Evolutionary conservation across 2,888 invertebrate species (phyloP), one percentile per base, ranked within the genome.

Genomic region (Mythimna vitellina): DNA sequence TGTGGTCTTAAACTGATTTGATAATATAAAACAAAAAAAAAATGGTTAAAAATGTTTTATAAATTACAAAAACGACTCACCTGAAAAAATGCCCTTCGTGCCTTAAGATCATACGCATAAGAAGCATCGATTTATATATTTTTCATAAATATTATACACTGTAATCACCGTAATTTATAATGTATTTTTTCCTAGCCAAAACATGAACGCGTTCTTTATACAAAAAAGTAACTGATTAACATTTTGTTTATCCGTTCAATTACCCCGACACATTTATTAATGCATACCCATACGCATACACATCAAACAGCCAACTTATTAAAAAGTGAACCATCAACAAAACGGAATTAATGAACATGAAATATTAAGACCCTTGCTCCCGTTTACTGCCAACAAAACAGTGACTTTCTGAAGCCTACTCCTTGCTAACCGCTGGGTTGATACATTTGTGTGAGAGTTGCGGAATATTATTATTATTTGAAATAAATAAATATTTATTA

Each of bases 281-380:
- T 63, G 62, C 35, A 65, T 14, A 63, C 32, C 22, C 58, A 46
- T 35, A 9, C n/a, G 29, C 54, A 56, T 58, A 64, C 49, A 76
- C 79, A 63, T 74, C 62, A 73, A 65, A 58, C 68, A 56, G 14
- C 9, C 29, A 35, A 29, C 66, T 49, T 70, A 79, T 80, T 70
- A 79, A 80, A 80, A 82, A 73, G 46, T 62, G 62, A 71, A 72
- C 73, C 71, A 70, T 56, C 72, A 53, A 57, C 70, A 80, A 75
- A 63, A 73, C 32, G 57, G 73, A 71, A 80, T 80, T 78, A 82
- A 84, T 78, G 68, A 74, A 78, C 66, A 76, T 84, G 70, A 77
- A 81, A 73, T 80, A 84, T 80, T 74, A 84, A 78, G 12, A 42
- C 14, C 9, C 35, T 9, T 35, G 35, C 9, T 35, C 35, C 35